A percentile compares a stretch with the other conserved stretches of the same genome.
Evolutionary conservation across 2,797 vertebrate genomes (phyloP).

Genomic region (Lagorchestes hirsutus): DNA sequence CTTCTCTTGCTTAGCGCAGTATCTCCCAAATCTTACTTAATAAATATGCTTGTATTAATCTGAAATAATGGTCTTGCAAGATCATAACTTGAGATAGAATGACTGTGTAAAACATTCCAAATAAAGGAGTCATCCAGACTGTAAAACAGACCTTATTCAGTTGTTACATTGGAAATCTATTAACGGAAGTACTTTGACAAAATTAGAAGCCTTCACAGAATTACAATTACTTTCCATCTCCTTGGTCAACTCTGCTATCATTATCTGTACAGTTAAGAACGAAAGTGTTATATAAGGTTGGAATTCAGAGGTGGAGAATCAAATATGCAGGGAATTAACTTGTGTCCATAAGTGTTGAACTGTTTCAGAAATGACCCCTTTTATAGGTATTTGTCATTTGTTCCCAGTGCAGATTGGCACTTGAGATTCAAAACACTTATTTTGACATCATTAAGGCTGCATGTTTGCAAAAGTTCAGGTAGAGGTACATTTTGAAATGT

Average conservation of each 20-base stretch:
- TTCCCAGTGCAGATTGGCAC: background rate
- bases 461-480: constrained; percentile 17
- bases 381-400: background rate
- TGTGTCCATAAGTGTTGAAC: background rate
- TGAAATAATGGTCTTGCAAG: constrained; percentile 48
- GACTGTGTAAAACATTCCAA: constrained; percentile 75
- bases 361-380: background rate
- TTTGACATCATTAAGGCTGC: constrained; percentile 1
- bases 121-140: constrained; percentile 76
- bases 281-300: constrained; percentile 43
- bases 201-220: constrained; percentile 78
- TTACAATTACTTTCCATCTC: constrained; percentile 72
- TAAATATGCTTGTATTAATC: background rate
- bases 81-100: constrained; percentile 51
- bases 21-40: background rate
- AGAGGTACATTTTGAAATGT: constrained; percentile 30
- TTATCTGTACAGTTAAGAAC: constrained; percentile 51
- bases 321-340: constrained; percentile 38
- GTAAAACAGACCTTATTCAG: constrained; percentile 68
- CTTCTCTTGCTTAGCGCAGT: background rate
- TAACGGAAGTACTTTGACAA: constrained; percentile 78
- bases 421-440: background rate
- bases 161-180: constrained; percentile 76
- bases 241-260: constrained; percentile 67
- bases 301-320: constrained; percentile 5